Evolutionary conservation across 1,140 invertebrate species (phyloP), one percentile per base, ranked within the genome.

Genomic region (Acromyrmex charruanus): DNA sequence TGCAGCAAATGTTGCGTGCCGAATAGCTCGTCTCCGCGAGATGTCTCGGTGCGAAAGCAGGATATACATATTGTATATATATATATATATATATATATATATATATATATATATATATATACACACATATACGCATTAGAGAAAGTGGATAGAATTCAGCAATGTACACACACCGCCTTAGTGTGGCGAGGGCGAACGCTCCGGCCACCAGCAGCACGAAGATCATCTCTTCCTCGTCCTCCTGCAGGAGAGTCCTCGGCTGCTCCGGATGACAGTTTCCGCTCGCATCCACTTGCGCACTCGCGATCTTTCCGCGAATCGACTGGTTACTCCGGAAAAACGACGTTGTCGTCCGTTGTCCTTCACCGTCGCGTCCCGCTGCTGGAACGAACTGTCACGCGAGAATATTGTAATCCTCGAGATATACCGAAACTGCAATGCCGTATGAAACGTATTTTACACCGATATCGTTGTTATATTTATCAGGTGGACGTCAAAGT

Each of bases 121-220:
- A 49, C 44, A 10, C 2, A 31, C 3, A 44, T 14, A 53, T 44
- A 68, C 18, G 44, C 51, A 84, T 72, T 79, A 87, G 53, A 85
- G 80, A 90, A 86, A 91, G 77, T 90, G 85, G 80, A 93, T 93
- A 94, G 90, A 92, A 93, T 93, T 92, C 87, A 95, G 92, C 92
- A 93, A 95, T 95, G 94, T 95, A 95, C 95, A 95, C 95, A 95
- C 95, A 95, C 95, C 95, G 95, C 94, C 94, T 95, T 93, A 94
- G 91, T 92, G 94, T 95, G 95, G 95, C 94, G 88, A 94, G 94
- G 95, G 94, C 94, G 92, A 94, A 93, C 90, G 93, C 94, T 95
- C 94, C 94, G 88, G 94, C 94, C 94, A 95, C 94, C 93, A 95
- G 94, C 92, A 95, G 91, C 92, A 93, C 95, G 94, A 93, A 92